Evolutionary conservation across 2,113 vertebrate genomes (phyloP).

Genomic region (Tachysurus vachellii): DNA sequence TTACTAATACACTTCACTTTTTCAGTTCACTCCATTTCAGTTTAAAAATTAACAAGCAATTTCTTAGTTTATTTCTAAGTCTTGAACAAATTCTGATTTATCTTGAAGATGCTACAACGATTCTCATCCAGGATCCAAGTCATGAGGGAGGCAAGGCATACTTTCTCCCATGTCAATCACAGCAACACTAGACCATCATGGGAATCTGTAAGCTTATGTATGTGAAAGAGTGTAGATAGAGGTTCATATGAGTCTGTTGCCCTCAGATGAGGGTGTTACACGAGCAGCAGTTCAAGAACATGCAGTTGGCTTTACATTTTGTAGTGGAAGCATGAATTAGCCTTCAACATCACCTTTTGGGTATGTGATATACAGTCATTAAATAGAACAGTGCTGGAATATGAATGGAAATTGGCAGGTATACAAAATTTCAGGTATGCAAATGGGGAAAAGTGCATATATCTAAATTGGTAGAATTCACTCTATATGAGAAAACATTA

Average conservation of each 20-base stretch:
- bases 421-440: background rate
- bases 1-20: background rate
- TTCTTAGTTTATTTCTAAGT: background rate
- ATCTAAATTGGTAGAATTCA: background rate
- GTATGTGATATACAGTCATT: background rate
- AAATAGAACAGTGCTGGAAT: background rate
- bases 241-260: background rate
- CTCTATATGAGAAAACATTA: background rate
- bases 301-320: background rate
- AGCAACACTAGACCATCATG: background rate
- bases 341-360: background rate
- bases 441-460: background rate
- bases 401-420: background rate
- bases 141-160: background rate
- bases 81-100: background rate
- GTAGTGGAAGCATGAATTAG: background rate
- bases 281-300: background rate
- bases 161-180: background rate
- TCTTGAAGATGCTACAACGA: background rate
- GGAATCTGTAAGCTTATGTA: background rate
- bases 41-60: background rate
- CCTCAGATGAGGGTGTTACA: background rate
- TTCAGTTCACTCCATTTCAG: no score
- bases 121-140: background rate
- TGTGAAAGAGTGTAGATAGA: background rate